Percentiles rank a stretch among this genome's conserved stretches.
Conservation (phyloP, 2,797 vertebrate species). For the Artibeus lituratus region DNA sequence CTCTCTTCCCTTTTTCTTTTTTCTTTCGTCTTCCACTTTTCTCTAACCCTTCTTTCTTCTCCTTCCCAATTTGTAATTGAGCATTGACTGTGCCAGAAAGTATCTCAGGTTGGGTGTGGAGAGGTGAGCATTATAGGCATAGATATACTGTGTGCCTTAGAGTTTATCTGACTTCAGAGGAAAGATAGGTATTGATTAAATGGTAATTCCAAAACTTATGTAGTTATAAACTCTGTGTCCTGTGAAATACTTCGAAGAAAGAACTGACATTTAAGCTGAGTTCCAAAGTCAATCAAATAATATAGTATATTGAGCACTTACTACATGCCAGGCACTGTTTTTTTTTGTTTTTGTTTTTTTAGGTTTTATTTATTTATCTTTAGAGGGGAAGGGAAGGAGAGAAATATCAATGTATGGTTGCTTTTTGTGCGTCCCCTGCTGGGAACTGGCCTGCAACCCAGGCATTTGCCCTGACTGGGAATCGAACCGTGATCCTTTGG, state of each 20-base stretch:
- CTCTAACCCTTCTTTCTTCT: neutral
- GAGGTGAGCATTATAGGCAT: neutral
- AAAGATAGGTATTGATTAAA: neutral
- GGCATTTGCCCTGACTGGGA: too few species aligned
- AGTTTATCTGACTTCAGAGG: neutral
- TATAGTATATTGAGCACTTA: neutral
- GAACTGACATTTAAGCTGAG: constrained; percentile 2
- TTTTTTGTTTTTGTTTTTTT: too few species aligned
- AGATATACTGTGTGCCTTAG: neutral
- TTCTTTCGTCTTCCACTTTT: neutral
- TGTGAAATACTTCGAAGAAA: neutral
- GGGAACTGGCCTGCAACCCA: too few species aligned
- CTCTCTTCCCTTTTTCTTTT: neutral
- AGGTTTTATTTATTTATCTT: too few species aligned
- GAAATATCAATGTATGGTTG: too few species aligned
- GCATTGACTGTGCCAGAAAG: neutral
- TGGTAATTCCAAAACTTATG: neutral
- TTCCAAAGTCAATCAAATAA: neutral
- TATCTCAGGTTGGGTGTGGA: neutral
- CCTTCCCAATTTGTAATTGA: neutral
- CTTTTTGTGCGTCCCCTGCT: too few species aligned
- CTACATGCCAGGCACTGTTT: neutral
- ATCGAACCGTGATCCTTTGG: too few species aligned
- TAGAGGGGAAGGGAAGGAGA: too few species aligned
- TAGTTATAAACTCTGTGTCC: neutral